phyloP scores from a whole-genome alignment of 2,888 invertebrate genomes.

The Troides oblongomaculatus region DNA sequence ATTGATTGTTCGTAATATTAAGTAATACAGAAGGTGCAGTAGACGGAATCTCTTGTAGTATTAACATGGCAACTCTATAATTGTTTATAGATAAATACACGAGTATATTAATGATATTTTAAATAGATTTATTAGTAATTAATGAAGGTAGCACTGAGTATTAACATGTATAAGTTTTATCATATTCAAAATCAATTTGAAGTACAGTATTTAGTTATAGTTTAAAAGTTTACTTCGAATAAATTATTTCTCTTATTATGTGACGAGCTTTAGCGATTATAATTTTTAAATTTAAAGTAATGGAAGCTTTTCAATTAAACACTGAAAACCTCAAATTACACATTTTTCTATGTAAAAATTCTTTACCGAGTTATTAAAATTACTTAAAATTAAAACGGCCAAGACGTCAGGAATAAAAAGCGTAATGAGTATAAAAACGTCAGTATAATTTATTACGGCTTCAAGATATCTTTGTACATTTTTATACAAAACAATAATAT shows the following conservation, averaged over 20 bases:
- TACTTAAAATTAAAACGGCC: slow-evolving; percentile 26
- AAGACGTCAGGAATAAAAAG: slow-evolving; percentile 52
- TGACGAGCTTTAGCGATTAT: neutral
- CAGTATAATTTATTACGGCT: slow-evolving; percentile 78
- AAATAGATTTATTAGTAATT: too few relatives aligned
- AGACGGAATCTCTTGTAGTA: too few relatives aligned
- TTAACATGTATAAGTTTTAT: too few relatives aligned
- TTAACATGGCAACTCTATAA: too few relatives aligned
- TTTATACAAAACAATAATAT: slow-evolving; percentile 80
- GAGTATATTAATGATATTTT: too few relatives aligned
- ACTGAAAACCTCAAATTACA: slow-evolving; percentile 16
- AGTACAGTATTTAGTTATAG: too few relatives aligned
- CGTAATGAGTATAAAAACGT: slow-evolving; percentile 76
- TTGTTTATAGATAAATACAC: too few relatives aligned
- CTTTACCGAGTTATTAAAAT: slow-evolving; percentile 10
- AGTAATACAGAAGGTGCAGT: too few relatives aligned
- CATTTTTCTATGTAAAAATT: slow-evolving; percentile 27
- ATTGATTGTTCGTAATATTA: too few relatives aligned
- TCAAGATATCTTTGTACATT: slow-evolving; percentile 77
- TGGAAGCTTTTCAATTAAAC: slow-evolving; percentile 18
- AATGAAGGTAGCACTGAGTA: too few relatives aligned
- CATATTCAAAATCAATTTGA: too few relatives aligned
- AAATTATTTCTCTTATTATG: neutral
- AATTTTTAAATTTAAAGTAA: slow-evolving; percentile 4
- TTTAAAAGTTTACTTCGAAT: neutral